phyloP scores from a whole-genome alignment of 1,140 invertebrate species.

The Drosophila triauraria region DNA sequence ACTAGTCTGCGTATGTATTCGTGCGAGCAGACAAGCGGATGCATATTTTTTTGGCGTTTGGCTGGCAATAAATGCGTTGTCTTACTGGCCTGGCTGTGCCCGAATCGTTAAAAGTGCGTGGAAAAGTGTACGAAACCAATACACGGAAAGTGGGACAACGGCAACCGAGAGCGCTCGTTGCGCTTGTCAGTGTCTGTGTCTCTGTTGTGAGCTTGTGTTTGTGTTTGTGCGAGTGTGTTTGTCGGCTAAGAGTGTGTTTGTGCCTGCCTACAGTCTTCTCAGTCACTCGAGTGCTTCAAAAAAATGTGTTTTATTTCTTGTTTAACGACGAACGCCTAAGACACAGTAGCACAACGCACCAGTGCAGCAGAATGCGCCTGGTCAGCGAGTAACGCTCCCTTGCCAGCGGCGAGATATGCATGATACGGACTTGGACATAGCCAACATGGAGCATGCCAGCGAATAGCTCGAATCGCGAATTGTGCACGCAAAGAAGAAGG shows the following conservation, averaged over 20 bases:
- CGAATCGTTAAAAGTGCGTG: conserved; percentile 81
- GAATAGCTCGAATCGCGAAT: conserved; percentile 62
- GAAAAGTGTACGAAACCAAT: conserved; percentile 83
- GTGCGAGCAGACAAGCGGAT: conserved; percentile 46
- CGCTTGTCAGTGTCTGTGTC: conserved; percentile 53
- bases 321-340: conserved; percentile 5
- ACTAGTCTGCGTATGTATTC: conserved; percentile 54
- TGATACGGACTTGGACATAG: conserved; percentile 13
- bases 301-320: conserved; percentile 58
- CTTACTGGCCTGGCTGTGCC: conserved; percentile 49
- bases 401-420: conserved; percentile 10
- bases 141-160: conserved; percentile 82
- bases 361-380: conserved; percentile 56
- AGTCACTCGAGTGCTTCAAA: conserved; percentile 26
- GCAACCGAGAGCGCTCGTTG: conserved; percentile 66
- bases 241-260: conserved; percentile 34
- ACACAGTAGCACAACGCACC: conserved; percentile 40
- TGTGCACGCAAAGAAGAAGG: conserved; percentile 72
- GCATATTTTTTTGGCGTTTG: conserved; percentile 54
- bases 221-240: conserved; percentile 33
- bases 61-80: conserved; percentile 61
- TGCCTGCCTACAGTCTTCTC: conserved; percentile 43
- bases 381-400: conserved; percentile 15
- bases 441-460: conserved; percentile 41
- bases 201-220: conserved; percentile 36